Base-by-base conservation (phyloP, 2,113 vertebrate genomes). In the Nettapus auritus region DNA sequence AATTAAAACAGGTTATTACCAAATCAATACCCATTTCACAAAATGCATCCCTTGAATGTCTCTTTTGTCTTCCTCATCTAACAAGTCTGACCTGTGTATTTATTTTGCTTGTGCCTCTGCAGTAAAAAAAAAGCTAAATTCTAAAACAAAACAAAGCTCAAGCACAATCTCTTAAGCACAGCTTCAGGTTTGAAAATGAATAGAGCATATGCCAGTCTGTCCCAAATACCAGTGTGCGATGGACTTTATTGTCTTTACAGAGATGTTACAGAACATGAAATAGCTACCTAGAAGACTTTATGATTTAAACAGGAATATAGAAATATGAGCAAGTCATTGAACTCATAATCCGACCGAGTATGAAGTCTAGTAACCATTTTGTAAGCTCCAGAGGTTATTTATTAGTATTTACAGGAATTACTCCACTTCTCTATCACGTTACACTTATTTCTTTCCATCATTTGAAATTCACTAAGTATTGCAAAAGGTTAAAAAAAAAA, bases 1-100 rank as follows among this genome's bases (percentile, higher is more conserved):
- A 92, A 94, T 93, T 96, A 95, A 84, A 95, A 33, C 62, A 79
- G 44, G 38, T 94, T 93, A 93, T 89, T 96, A 86, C 50, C 62
- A 86, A 96, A 97, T 95, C 93, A 93, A 94, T 87, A 90, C 50
- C 8, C 69, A 62, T 93, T 95, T 89, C 77, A 87, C 80, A 94
- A 91, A 93, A 90, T 19, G 13, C 21, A 33, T 82, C 56, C 64
- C 40, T 86, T 42, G 40, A 57, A 50, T 44, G 28, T 75, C 60
- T 92, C 60, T 88, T 87, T 87, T 96, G 69, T 95, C 34, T 81
- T 90, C 62, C 62, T 89, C 82, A 29, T 71, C 69, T 67, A 81
- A 50, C 31, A 79, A 52, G 34, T 48, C 34, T 90, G 93, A 92
- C 90, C 60, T 69, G 38, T 64, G 14, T 74, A 79, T 90, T 90